Percentiles rank a stretch among this genome's conserved stretches.
These are phyloP conservation scores for Thryonomys swinderianus DNA, from an alignment of 2,113 vertebrate genomes.

Conservation along the genomic window DNA sequence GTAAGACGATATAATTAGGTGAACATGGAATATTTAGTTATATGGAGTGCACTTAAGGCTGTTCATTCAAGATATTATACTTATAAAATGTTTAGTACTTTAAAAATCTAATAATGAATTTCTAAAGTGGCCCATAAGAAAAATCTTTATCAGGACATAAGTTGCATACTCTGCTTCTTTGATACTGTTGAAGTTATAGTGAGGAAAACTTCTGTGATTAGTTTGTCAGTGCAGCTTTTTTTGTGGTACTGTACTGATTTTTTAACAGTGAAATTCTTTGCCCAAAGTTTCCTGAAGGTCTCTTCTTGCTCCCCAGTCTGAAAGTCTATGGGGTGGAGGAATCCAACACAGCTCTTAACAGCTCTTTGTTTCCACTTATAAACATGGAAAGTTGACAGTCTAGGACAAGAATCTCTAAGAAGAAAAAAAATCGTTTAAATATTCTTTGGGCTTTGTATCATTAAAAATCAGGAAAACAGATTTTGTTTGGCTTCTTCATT, in stretches of 20 bases:
- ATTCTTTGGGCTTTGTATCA: background rate
- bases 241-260: background rate
- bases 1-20: background rate
- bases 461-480: background rate
- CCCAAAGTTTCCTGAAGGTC: background rate
- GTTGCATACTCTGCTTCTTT: background rate
- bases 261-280: slow-evolving; percentile 25
- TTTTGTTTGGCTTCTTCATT: background rate
- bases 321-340: background rate
- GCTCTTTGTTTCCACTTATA: background rate
- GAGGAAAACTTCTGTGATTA: background rate
- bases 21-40: background rate
- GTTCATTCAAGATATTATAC: background rate
- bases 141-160: background rate
- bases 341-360: background rate
- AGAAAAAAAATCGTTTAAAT: slow-evolving; percentile 34
- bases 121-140: background rate
- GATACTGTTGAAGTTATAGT: background rate
- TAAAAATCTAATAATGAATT: background rate
- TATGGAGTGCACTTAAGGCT: background rate
- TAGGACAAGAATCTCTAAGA: slow-evolving; percentile 4
- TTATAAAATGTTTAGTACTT: slow-evolving; percentile 42
- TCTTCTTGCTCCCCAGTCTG: background rate
- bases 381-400: background rate
- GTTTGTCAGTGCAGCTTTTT: background rate